These are phyloP conservation scores for Gasterosteus nipponicus DNA, from an alignment of 2,113 vertebrate genomes.

Conservation along the genomic window DNA sequence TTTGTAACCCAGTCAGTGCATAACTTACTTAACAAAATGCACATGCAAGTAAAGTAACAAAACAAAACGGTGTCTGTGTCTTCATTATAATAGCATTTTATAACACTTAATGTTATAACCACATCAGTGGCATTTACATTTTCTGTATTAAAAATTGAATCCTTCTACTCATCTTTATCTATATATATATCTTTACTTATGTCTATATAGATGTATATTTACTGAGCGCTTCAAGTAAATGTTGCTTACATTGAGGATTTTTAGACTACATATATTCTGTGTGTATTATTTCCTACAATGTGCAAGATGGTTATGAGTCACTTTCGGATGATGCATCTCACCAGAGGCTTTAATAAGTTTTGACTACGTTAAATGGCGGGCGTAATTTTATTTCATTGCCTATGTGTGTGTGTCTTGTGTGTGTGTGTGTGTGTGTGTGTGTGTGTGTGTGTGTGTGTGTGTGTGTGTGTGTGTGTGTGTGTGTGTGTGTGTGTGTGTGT, in stretches of 20 bases:
- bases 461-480: not conserved
- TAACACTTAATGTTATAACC: not conserved
- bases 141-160: not conserved
- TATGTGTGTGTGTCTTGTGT: not conserved
- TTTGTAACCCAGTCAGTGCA: constrained; percentile 30
- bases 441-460: not conserved
- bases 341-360: not conserved
- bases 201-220: too few relatives aligned
- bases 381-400: constrained; percentile 6
- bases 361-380: constrained; percentile 3
- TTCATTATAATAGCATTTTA: not conserved
- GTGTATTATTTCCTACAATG: not conserved
- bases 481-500: not conserved
- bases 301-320: not conserved
- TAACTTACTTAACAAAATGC: constrained; percentile 11
- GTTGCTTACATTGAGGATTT: not conserved
- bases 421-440: not conserved
- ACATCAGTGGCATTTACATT: not conserved
- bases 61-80: not conserved
- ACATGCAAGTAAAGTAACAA: constrained; percentile 35
- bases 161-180: not conserved
- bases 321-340: not conserved
- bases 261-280: too few relatives aligned
- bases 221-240: not conserved
- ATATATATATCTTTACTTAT: not conserved